phyloP scores from a whole-genome alignment of 2,113 vertebrate species.

The Bubalus kerabau region DNA sequence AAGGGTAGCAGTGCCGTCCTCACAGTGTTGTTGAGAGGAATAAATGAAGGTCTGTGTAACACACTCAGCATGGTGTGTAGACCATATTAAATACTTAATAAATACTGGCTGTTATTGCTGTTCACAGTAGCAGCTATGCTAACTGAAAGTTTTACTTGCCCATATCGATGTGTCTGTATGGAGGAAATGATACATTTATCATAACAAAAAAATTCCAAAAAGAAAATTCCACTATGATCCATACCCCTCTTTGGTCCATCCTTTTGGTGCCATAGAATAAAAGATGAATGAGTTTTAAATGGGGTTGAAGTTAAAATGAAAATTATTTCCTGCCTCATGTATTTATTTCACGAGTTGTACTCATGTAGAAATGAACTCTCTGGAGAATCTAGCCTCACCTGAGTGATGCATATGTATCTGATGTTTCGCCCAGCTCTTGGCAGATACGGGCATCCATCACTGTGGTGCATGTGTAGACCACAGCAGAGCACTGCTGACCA shows the following conservation, averaged over 20 bases:
- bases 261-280: not conserved
- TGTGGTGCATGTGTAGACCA: fast-evolving
- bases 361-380: not conserved
- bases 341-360: not conserved
- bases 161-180: not conserved
- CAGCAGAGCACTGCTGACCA: too few relatives aligned
- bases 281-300: not conserved
- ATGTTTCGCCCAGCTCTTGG: not conserved
- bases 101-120: not conserved
- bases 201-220: not conserved
- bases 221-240: not conserved
- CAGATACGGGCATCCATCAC: not conserved
- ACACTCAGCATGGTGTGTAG: not conserved
- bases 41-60: not conserved
- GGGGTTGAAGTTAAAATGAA: not conserved
- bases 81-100: not conserved
- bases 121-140: not conserved
- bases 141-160: not conserved
- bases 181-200: not conserved
- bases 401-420: not conserved
- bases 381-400: not conserved
- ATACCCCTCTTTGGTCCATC: not conserved
- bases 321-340: not conserved
- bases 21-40: not conserved
- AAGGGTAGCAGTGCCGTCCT: not conserved